phyloP scores from a whole-genome alignment of 2,113 vertebrate genomes.

The Trachemys scripta region DNA sequence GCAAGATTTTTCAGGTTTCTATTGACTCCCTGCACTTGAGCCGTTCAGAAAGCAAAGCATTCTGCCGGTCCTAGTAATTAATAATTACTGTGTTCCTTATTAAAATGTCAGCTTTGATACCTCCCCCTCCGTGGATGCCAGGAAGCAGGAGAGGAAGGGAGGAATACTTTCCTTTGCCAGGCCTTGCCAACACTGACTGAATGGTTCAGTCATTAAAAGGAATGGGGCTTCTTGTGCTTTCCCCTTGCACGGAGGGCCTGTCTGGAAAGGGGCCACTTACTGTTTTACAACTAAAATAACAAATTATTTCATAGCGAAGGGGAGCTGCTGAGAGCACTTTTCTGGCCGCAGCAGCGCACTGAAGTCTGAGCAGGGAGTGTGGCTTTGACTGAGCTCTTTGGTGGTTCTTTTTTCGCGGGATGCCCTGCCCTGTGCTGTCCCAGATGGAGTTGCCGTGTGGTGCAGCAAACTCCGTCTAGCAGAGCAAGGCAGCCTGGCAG shows the following conservation, averaged over 20 bases:
- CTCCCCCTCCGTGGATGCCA: not conserved
- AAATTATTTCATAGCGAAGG: conserved; percentile 58
- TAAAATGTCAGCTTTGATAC: not conserved
- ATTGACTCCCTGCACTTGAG: not conserved
- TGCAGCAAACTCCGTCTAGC: not conserved
- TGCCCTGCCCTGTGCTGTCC: not conserved
- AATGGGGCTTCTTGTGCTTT: not conserved
- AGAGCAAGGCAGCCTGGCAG: not conserved
- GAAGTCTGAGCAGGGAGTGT: not conserved
- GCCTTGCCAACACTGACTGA: not conserved
- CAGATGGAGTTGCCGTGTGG: accelerated
- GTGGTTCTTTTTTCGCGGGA: not conserved
- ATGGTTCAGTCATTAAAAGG: not conserved
- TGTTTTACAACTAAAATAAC: conserved; percentile 68
- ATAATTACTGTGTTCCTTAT: accelerated
- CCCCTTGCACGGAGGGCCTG: not conserved
- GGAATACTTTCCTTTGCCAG: not conserved
- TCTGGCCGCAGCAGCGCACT: accelerated
- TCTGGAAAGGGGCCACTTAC: conserved; percentile 50
- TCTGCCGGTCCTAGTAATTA: not conserved
- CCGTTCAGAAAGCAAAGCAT: not conserved
- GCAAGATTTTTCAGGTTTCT: not conserved
- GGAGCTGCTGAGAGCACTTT: not conserved
- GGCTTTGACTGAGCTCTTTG: not conserved
- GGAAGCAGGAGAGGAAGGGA: accelerated